Base-by-base conservation (phyloP, 2,797 vertebrate species). In the Gallinago nigripennis region DNA sequence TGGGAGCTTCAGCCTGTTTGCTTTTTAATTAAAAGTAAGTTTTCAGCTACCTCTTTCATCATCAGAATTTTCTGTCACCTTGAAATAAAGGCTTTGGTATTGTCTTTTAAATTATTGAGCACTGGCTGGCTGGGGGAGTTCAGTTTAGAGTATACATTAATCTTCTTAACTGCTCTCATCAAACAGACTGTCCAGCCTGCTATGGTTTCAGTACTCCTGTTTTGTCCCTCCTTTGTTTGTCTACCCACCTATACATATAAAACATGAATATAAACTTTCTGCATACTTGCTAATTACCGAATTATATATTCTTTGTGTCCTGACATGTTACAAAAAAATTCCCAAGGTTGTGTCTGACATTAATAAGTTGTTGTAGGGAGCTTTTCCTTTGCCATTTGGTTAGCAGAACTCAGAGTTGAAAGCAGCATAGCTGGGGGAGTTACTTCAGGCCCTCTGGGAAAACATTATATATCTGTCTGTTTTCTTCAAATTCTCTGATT, bases 21-120 rank as follows among this genome's bases (percentile, higher is more conserved):
- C 91, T 94, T 95, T 97, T 97, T 97, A 97, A 98, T 97, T 97
- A 97, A 94, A 97, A 97, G 77, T 84, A 95, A 93, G 86, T 94
- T 98, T 96, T 94, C 82, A 95, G 88, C 91, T 91, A 81, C 79
- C 76, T 96, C 96, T 97, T 97, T 97, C 89, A 94, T 97, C 92
- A 96, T 94, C 90, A 88, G 57, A 96, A 95, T 95, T 96, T 97
- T 96, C 79, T 96, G 80, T 98, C 97, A 96, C 96, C 97, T 98
- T 98, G 92, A 97, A 96, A 93, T 96, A 94, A 97, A 94, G 58
- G 28, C 81, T 92, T 68, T 81, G 81, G 81, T 86, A 86, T 96
- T 97, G 96, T 96, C 95, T 96, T 95, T 96, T 95, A 96, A 97
- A 95, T 97, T 95, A 93, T 37, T 89, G 94, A 96, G 63, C 17